A percentile compares a stretch with the other conserved stretches of the same genome.
Evolutionary conservation across 2,888 invertebrate species (phyloP).

Genomic region (Agrenia bidenticulata): DNA sequence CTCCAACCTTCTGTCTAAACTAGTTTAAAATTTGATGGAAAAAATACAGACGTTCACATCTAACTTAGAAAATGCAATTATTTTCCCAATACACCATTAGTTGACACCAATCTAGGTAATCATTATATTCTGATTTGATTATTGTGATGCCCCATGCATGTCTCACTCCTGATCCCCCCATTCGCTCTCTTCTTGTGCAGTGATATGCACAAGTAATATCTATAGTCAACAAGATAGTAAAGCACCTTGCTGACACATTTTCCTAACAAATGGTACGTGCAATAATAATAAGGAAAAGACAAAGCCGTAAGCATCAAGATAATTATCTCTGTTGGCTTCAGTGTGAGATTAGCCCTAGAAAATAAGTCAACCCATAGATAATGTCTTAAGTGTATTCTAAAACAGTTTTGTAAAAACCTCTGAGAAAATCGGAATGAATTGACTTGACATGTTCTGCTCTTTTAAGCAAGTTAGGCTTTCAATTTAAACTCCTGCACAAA

Average conservation of each 20-base stretch:
- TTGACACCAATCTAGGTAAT: slow-evolving; percentile 18
- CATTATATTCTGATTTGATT: slow-evolving; percentile 4
- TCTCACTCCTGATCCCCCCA: background rate
- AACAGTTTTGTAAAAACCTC: background rate
- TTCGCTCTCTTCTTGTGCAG: too few species aligned
- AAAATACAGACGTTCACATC: background rate
- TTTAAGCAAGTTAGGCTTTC: too few species aligned
- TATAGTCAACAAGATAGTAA: background rate
- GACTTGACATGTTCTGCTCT: too few species aligned
- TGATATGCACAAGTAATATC: too few species aligned
- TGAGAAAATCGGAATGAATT: too few species aligned
- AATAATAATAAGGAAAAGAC: background rate
- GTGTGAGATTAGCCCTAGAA: background rate
- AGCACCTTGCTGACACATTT: slow-evolving; percentile 17
- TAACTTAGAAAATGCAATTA: background rate
- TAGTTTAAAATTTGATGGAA: too few species aligned
- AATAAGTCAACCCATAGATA: background rate
- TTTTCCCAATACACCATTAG: slow-evolving; percentile 13
- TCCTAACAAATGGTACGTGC: background rate
- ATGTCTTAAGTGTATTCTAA: background rate
- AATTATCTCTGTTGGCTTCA: background rate
- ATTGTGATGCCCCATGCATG: background rate
- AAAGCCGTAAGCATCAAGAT: background rate
- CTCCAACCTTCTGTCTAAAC: too few species aligned
- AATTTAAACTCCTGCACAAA: too few species aligned